Conservation (phyloP, 2,888 invertebrate species). For the Mayetiola destructor region DNA sequence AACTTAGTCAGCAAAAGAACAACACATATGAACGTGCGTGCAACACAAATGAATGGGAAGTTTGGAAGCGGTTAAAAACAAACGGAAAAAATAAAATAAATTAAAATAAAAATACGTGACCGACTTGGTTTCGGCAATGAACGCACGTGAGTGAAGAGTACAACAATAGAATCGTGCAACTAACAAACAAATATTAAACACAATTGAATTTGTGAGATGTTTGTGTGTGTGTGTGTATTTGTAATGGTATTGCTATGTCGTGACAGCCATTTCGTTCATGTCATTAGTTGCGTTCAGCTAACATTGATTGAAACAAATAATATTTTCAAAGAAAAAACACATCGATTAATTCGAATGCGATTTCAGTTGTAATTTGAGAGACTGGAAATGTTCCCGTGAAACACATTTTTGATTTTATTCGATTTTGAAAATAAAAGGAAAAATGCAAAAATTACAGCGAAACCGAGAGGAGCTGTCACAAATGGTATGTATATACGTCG, state of each 20-base stretch:
- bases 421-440: not conserved
- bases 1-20: not conserved
- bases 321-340: not conserved
- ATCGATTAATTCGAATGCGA: not conserved
- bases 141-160: conserved; percentile 1
- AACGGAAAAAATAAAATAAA: not conserved
- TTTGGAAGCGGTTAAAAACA: not conserved
- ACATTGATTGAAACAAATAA: not conserved
- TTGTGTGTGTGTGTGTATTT: conserved; percentile 9
- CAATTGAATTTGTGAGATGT: not conserved
- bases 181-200: not conserved
- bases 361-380: not conserved
- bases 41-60: too few species aligned
- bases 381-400: not conserved
- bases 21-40: not conserved
- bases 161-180: conserved; percentile 1
- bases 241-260: conserved; percentile 9
- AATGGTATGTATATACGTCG: not conserved
- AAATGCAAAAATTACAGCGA: not conserved
- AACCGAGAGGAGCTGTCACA: not conserved
- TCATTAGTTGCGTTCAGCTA: not conserved
- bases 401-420: not conserved
- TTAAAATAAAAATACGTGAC: conserved; percentile 2
- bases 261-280: conserved; percentile 13
- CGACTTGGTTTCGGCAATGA: not conserved